Conservation (phyloP, 1,140 invertebrate species). For the Melitaea cinxia region DNA sequence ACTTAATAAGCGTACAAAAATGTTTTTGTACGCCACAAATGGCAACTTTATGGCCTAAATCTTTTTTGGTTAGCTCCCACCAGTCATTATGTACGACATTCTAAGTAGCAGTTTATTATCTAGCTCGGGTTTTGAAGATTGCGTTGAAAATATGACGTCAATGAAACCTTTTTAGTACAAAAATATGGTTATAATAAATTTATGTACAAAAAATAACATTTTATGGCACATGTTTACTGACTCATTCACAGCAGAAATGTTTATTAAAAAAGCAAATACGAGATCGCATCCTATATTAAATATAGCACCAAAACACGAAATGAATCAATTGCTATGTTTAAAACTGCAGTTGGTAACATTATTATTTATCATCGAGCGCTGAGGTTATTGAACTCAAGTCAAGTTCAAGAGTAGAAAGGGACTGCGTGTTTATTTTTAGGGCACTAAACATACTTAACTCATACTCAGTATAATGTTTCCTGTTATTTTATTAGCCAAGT, state of each 20-base stretch:
- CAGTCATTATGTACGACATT: constrained; percentile 25
- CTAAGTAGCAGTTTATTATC: constrained; percentile 22
- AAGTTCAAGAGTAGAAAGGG: constrained; percentile 73
- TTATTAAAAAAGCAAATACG: background rate
- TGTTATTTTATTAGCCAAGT: constrained; percentile 35
- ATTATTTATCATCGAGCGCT: constrained; percentile 32
- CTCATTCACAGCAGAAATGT: background rate
- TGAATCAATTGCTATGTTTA: constrained; percentile 24
- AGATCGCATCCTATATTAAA: constrained; percentile 12
- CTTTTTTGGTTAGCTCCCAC: constrained; percentile 22
- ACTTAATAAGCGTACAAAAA: constrained; percentile 33
- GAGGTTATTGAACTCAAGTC: constrained; percentile 59
- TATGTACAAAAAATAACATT: background rate
- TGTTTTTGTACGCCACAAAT: constrained; percentile 26
- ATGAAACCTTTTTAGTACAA: background rate
- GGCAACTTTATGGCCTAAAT: constrained; percentile 27
- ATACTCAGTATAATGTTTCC: constrained; percentile 52
- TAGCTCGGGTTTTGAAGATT: constrained; percentile 11
- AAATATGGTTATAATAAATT: background rate
- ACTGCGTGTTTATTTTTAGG: constrained; percentile 68
- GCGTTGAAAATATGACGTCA: constrained; percentile 9
- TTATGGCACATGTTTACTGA: background rate
- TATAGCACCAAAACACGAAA: constrained; percentile 15
- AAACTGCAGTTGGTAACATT: constrained; percentile 23
- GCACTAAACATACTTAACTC: constrained; percentile 68